Evolutionary conservation across 2,113 vertebrate species (phyloP).

Genomic region (Tautogolabrus adspersus): DNA sequence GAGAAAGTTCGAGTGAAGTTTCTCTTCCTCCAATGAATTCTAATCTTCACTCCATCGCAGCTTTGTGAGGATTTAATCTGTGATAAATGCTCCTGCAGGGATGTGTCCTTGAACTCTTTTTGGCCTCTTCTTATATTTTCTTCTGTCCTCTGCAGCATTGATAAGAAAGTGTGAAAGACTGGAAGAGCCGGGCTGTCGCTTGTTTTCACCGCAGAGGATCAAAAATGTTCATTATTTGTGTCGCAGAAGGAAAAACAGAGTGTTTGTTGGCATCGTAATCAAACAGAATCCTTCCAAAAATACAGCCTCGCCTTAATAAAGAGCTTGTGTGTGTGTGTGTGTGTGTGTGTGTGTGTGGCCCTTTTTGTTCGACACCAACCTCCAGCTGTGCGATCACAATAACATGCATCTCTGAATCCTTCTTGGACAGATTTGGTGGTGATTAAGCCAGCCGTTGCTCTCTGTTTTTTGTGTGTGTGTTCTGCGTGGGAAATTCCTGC

Average conservation of each 20-base stretch:
- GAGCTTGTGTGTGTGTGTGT: background rate
- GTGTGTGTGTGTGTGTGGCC: background rate
- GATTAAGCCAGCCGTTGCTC: slow-evolving; percentile 29
- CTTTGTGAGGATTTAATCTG: slow-evolving; percentile 21
- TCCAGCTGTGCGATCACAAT: slow-evolving; percentile 34
- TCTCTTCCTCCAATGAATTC: background rate
- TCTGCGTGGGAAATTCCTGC: background rate
- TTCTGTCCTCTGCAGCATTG: background rate
- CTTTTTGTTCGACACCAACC: slow-evolving; percentile 18
- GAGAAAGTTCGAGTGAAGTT: background rate
- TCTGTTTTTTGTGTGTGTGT: slow-evolving; percentile 1
- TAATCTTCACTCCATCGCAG: background rate
- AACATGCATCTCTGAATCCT: slow-evolving; percentile 5
- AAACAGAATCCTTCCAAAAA: slow-evolving; percentile 6
- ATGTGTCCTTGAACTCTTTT: slow-evolving; percentile 29
- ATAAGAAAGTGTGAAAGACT: background rate
- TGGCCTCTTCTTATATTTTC: background rate
- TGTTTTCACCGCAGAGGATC: slow-evolving; percentile 7
- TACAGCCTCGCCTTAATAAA: slow-evolving; percentile 8
- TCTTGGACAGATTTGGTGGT: slow-evolving; percentile 15
- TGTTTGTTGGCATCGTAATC: background rate
- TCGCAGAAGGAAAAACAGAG: background rate
- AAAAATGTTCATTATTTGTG: slow-evolving; percentile 23
- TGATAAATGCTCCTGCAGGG: slow-evolving; percentile 6
- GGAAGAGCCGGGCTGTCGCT: slow-evolving; percentile 7